These are phyloP conservation scores for Lophotriccus pileatus DNA, from an alignment of 2,797 vertebrate genomes.

Conservation along the genomic window DNA sequence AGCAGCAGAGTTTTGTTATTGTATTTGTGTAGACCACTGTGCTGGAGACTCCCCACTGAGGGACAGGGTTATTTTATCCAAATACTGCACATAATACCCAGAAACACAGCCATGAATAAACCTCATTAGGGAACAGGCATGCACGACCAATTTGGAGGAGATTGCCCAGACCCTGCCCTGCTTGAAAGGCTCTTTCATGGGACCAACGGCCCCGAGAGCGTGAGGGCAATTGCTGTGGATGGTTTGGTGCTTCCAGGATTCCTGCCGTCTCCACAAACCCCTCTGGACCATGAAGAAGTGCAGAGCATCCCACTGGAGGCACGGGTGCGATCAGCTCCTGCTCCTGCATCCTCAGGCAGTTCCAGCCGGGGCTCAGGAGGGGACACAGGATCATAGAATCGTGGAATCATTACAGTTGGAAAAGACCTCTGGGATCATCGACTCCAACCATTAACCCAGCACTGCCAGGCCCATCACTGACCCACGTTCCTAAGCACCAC, in stretches of 20 bases:
- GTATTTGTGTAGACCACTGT: constrained; percentile 11
- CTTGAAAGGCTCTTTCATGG: neutral
- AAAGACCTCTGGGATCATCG: neutral
- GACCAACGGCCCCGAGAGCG: rapidly evolving
- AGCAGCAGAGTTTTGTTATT: neutral
- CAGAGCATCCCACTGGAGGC: neutral
- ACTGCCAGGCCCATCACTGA: neutral
- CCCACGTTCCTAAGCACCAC: neutral
- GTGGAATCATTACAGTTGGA: neutral
- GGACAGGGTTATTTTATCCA: neutral
- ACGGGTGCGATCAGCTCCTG: rapidly evolving
- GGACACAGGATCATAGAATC: neutral
- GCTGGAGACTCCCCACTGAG: neutral
- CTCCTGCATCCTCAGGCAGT: neutral
- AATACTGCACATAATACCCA: neutral
- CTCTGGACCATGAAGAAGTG: neutral
- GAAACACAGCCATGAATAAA: neutral
- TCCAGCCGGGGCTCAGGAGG: neutral
- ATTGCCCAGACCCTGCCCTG: neutral
- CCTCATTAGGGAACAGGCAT: neutral
- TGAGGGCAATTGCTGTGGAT: neutral
- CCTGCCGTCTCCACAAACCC: neutral
- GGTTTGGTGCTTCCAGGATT: neutral
- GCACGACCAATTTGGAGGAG: neutral
- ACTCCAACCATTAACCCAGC: neutral